A percentile compares a stretch with the other conserved stretches of the same genome.
phyloP scores from a whole-genome alignment of 2,888 invertebrate genomes.

The Latheticus oryzae region DNA sequence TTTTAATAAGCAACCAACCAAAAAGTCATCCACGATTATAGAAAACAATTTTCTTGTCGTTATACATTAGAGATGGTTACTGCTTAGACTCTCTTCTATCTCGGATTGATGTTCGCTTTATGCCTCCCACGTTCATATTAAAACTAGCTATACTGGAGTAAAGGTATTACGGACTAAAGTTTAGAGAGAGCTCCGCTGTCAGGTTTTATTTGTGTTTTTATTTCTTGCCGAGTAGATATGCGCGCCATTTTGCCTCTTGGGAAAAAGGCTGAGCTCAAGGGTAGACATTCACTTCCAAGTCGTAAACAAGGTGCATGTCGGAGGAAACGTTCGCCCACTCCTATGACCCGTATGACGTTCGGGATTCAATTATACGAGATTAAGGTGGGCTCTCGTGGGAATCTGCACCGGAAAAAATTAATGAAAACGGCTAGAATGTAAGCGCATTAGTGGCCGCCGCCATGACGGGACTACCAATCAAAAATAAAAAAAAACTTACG shows the following conservation, averaged over 20 bases:
- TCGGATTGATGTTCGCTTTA: constrained; percentile 43
- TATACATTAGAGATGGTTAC: constrained; percentile 22
- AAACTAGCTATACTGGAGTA: constrained; percentile 44
- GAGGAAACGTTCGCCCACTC: constrained; percentile 20
- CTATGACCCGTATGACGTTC: constrained; percentile 31
- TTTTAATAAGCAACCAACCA: constrained; percentile 19
- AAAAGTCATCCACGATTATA: neutral
- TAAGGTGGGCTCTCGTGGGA: constrained; percentile 15
- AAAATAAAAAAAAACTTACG: no score
- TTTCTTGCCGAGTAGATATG: constrained; percentile 51
- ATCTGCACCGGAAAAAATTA: constrained; percentile 6
- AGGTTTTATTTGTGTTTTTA: constrained; percentile 59
- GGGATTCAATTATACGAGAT: constrained; percentile 34
- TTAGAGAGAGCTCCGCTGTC: constrained; percentile 51
- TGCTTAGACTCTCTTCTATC: no score
- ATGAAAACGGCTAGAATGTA: constrained; percentile 10
- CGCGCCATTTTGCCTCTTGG: constrained; percentile 54
- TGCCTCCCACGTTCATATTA: constrained; percentile 47
- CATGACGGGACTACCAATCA: no score
- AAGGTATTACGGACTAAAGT: constrained; percentile 50
- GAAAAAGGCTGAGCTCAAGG: constrained; percentile 41
- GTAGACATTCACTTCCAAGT: constrained; percentile 37
- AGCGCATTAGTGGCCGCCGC: constrained; percentile 7
- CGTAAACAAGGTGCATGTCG: constrained; percentile 40
- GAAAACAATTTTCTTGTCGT: constrained; percentile 17